Evolutionary conservation across 2,113 vertebrate genomes (phyloP).

Genomic region (Porphyrio hochstetteri): DNA sequence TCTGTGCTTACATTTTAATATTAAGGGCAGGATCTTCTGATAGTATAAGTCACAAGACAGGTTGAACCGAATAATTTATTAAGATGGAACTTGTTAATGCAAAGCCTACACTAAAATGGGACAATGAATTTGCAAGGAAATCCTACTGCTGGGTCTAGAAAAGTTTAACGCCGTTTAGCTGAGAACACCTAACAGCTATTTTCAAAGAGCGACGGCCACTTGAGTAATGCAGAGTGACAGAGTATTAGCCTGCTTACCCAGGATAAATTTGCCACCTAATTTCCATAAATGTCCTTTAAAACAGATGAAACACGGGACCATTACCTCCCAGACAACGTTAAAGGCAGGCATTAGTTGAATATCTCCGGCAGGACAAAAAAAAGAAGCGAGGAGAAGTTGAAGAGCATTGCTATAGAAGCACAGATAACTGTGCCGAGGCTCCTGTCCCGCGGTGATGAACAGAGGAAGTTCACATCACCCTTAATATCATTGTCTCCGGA

Average conservation of each 20-base stretch:
- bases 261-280: conserved; percentile 5
- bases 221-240: conserved; percentile 1
- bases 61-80: conserved; percentile 29
- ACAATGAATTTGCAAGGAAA: conserved; percentile 1
- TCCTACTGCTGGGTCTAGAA: neutral
- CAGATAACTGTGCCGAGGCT: neutral
- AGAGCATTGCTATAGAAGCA: neutral
- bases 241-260: conserved; percentile 31
- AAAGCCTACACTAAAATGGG: conserved; percentile 31
- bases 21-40: neutral
- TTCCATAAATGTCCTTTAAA: conserved; percentile 34
- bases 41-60: neutral
- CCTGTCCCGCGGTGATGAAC: neutral
- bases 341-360: neutral
- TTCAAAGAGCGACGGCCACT: neutral
- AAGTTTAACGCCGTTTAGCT: conserved; percentile 2
- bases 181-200: neutral
- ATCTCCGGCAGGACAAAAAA: neutral
- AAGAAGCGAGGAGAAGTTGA: neutral
- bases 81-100: neutral
- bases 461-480: conserved; percentile 44
- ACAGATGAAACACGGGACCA: neutral
- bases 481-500: neutral
- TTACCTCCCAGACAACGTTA: neutral
- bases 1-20: conserved; percentile 28